Conservation (phyloP, 2,113 vertebrate genomes). For the Phalacrocorax pelagicus region DNA sequence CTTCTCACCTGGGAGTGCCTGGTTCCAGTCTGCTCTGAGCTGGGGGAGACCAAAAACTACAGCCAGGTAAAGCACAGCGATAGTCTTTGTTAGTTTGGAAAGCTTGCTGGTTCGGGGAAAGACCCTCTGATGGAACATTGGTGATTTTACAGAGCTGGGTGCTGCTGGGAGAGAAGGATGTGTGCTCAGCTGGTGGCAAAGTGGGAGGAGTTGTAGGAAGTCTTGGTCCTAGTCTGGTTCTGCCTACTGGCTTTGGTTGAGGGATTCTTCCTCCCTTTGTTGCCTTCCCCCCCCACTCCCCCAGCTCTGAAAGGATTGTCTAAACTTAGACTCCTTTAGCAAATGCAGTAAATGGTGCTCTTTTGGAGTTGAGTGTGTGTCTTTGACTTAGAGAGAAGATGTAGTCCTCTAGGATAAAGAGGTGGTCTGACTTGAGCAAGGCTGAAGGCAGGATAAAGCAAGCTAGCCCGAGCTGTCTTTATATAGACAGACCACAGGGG, state of each 20-base stretch:
- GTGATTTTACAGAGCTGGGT: not conserved
- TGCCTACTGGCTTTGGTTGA: not conserved
- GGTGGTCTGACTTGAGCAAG: not conserved
- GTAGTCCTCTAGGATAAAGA: not conserved
- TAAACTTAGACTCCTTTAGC: not conserved
- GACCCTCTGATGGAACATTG: not conserved
- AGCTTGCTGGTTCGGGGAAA: not conserved
- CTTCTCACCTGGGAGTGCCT: not conserved
- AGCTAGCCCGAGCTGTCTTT: not conserved
- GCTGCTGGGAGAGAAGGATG: not conserved
- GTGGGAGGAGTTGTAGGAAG: not conserved
- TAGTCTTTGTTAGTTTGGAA: not conserved
- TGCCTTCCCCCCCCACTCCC: not conserved
- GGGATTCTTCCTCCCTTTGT: not conserved
- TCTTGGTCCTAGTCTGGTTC: not conserved
- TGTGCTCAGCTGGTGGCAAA: not conserved
- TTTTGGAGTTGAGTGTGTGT: not conserved
- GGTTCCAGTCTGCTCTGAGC: not conserved
- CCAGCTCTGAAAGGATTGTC: not conserved
- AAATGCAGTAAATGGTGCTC: not conserved
- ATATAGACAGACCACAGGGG: not conserved
- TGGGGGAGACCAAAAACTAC: not conserved
- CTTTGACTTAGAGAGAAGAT: not conserved
- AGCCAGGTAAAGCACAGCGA: not conserved
- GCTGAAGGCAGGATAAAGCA: not conserved